Conservation (phyloP, 2,797 vertebrate species). For the Eulemur rubriventer region DNA sequence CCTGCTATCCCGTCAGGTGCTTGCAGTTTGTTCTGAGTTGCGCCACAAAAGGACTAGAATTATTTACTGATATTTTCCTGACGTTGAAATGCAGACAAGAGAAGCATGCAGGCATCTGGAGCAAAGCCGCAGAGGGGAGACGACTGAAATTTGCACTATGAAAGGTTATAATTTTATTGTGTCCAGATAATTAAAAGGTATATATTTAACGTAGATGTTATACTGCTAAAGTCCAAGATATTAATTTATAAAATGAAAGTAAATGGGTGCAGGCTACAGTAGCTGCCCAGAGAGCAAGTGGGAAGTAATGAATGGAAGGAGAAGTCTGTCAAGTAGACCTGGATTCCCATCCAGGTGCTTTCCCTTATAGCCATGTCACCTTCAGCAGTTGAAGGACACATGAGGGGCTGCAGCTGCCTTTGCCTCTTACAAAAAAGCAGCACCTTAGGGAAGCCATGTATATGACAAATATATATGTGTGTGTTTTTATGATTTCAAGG, state of each 20-base stretch:
- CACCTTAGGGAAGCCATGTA: neutral
- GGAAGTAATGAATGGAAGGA: neutral
- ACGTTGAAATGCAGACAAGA: neutral
- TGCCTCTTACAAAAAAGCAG: neutral
- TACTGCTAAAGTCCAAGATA: neutral
- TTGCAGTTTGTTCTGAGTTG: neutral
- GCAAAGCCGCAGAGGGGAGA: neutral
- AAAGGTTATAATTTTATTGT: neutral
- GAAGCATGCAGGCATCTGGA: neutral
- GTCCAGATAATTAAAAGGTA: neutral
- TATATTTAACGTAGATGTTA: neutral
- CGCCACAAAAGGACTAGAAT: neutral
- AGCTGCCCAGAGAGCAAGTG: neutral
- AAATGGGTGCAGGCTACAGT: neutral
- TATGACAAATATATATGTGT: neutral
- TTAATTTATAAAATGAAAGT: neutral
- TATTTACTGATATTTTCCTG: constrained; percentile 19
- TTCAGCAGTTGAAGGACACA: neutral
- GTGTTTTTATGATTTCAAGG: neutral
- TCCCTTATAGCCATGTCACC: neutral
- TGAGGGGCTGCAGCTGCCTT: neutral
- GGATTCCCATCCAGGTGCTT: neutral
- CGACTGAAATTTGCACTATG: neutral
- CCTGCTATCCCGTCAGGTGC: neutral
- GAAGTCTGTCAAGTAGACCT: neutral